These are phyloP conservation scores for Amphiduros pacificus DNA, from an alignment of 2,888 invertebrate genomes.

Conservation along the genomic window DNA sequence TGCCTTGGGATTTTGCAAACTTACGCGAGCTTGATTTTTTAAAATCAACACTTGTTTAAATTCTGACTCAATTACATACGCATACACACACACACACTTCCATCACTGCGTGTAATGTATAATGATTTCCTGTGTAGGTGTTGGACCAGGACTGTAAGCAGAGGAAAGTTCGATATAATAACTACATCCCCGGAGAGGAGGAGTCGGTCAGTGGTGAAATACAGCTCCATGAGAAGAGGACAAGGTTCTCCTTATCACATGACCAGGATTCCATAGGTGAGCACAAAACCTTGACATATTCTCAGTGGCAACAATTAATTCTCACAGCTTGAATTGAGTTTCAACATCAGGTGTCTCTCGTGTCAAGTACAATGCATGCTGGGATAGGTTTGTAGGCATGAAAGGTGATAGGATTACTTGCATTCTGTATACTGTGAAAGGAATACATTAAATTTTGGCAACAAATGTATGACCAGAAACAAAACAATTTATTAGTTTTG, in stretches of 20 bases:
- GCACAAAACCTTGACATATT: too few species aligned
- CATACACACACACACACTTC: too few species aligned
- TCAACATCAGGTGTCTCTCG: background rate
- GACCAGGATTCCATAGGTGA: slow-evolving; percentile 77
- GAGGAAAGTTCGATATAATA: slow-evolving; percentile 44
- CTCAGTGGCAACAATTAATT: too few species aligned
- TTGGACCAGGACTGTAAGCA: slow-evolving; percentile 55
- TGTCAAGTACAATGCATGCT: background rate
- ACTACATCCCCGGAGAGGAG: slow-evolving; percentile 33
- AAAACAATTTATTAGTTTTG: too few species aligned
- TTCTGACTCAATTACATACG: too few species aligned
- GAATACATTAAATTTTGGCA: background rate
- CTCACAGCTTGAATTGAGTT: too few species aligned
- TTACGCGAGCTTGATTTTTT: too few species aligned
- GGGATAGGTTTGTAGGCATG: background rate
- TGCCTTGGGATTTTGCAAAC: too few species aligned
- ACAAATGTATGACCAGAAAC: too few species aligned
- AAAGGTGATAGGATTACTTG: background rate
- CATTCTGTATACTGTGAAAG: background rate
- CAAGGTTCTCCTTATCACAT: slow-evolving; percentile 78
- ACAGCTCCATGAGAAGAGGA: slow-evolving; percentile 60
- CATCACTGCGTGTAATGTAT: too few species aligned
- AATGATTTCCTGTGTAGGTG: slow-evolving; percentile 34
- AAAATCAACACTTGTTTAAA: too few species aligned
- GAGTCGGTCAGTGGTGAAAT: slow-evolving; percentile 44